Percentiles rank a stretch among this genome's conserved stretches.
These are phyloP conservation scores for Oncorhynchus clarkii DNA, from an alignment of 2,113 vertebrate genomes.

Conservation along the genomic window DNA sequence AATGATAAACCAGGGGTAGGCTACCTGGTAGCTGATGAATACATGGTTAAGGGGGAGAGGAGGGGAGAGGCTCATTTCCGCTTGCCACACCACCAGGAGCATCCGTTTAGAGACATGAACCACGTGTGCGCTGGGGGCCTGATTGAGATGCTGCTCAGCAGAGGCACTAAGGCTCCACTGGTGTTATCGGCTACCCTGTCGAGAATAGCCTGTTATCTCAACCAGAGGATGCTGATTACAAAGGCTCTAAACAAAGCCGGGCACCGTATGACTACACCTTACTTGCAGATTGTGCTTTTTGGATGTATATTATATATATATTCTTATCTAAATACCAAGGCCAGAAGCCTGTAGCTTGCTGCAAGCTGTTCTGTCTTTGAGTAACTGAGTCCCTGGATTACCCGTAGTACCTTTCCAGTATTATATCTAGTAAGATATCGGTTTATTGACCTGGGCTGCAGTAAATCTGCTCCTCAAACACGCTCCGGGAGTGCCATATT, in stretches of 20 bases:
- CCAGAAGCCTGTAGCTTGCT: neutral
- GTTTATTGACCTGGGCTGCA: conserved; percentile 1
- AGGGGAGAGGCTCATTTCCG: neutral
- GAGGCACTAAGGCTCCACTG: neutral
- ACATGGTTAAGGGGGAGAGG: too few species aligned
- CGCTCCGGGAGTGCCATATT: neutral
- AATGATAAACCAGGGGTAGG: too few species aligned
- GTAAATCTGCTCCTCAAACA: neutral
- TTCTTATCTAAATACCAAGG: neutral
- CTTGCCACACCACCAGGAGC: neutral
- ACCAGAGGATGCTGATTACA: neutral
- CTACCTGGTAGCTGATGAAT: too few species aligned
- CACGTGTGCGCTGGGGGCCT: neutral
- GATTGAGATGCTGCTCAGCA: neutral
- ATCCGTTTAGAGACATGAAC: too few species aligned
- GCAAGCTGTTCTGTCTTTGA: neutral
- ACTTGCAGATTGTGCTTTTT: neutral
- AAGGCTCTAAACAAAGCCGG: neutral
- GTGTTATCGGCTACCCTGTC: neutral
- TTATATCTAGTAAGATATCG: neutral
- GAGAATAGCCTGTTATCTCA: neutral
- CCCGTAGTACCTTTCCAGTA: neutral
- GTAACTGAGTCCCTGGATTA: neutral
- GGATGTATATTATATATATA: neutral
- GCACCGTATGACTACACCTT: neutral